Evolutionary conservation across 2,113 vertebrate species (phyloP).

Genomic region (Tenrec ecaudatus): DNA sequence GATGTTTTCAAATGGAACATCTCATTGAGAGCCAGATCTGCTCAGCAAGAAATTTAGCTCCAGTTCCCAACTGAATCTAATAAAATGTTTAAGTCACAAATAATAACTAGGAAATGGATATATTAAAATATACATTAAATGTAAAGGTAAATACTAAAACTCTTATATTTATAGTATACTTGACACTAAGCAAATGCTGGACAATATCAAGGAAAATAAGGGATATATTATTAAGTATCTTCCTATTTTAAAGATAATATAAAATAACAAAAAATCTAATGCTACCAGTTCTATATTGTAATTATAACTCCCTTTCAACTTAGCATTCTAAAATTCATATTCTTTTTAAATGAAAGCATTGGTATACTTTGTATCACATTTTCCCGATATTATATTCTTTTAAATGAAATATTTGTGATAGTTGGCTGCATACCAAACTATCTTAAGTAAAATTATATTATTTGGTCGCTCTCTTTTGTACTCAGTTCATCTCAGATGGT

Average conservation of each 20-base stretch:
- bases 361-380: accelerated
- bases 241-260: background rate
- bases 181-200: background rate
- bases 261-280: background rate
- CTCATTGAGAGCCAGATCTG: slow-evolving; percentile 37
- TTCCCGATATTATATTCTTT: background rate
- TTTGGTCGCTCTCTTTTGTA: background rate
- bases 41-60: slow-evolving; percentile 42
- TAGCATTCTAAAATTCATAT: background rate
- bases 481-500: background rate
- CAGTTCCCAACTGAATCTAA: background rate
- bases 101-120: slow-evolving; percentile 18
- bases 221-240: background rate
- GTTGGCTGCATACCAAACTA: background rate
- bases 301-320: background rate
- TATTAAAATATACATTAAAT: background rate
- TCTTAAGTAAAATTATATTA: background rate
- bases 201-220: background rate
- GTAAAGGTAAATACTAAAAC: background rate
- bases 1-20: slow-evolving; percentile 50
- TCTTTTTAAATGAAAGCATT: background rate
- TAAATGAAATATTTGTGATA: background rate
- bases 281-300: background rate
- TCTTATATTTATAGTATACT: background rate
- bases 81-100: slow-evolving; percentile 43